These are phyloP conservation scores for Microtus richardsoni DNA, from an alignment of 2,113 vertebrate species.

Conservation along the genomic window DNA sequence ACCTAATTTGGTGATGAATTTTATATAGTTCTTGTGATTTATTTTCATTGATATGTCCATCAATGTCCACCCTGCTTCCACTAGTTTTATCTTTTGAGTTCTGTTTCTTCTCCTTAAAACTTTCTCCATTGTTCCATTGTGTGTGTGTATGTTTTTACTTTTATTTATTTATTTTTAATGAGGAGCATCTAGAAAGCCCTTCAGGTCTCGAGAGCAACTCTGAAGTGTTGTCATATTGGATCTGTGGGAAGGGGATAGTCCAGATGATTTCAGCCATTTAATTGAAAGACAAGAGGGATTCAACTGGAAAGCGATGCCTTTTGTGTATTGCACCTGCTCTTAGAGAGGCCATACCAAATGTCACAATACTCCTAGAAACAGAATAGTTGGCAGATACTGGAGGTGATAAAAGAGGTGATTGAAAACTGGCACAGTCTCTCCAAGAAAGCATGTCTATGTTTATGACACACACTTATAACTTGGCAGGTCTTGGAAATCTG, in stretches of 20 bases:
- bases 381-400: constrained; percentile 49
- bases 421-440: constrained; percentile 51
- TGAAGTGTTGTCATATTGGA: not conserved
- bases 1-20: constrained; percentile 46
- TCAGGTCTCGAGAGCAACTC: not conserved
- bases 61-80: not conserved
- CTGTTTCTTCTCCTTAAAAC: not conserved
- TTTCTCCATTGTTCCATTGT: not conserved
- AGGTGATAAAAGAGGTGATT: constrained; percentile 53
- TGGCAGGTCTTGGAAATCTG: constrained; percentile 40
- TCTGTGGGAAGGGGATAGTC: not conserved
- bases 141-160: not conserved
- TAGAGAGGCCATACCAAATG: constrained; percentile 43
- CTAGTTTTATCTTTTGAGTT: not conserved
- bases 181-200: constrained; percentile 38
- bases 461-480: constrained; percentile 6
- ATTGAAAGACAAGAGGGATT: constrained; percentile 29
- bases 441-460: not conserved
- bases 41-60: constrained; percentile 15
- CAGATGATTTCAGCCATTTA: constrained; percentile 50
- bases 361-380: constrained; percentile 58
- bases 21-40: constrained; percentile 33
- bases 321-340: constrained; percentile 44
- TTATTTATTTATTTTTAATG: not conserved
- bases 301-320: not conserved